Evolutionary conservation across 2,113 vertebrate genomes (phyloP), one percentile per base, ranked within the genome.

Genomic region (Tragelaphus strepsiceros): DNA sequence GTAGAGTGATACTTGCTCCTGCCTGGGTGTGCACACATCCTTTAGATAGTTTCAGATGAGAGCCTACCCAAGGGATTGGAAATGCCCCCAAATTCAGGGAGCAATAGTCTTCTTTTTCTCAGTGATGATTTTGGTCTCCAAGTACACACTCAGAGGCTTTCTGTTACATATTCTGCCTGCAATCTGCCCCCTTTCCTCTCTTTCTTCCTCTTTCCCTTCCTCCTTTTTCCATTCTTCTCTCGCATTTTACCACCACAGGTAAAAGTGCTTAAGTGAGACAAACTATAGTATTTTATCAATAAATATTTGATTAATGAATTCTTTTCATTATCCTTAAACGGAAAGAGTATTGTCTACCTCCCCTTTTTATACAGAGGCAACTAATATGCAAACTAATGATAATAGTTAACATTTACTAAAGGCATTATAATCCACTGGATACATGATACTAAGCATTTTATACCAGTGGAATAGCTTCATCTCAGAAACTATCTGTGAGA

Each of bases 1-100:
- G 83, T 90, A 90, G 46, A 86, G 96, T 77, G n/a, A 77, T 96
- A 97, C 92, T 90, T 98, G 90, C 90, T 82, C 92, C 28, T 85
- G 51, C 43, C 61, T 97, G 61, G 28, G 67, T 80, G 64, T 39
- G 81, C 35, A 67, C 21, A 49, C 11, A 94, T 56, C 54, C 39
- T 88, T 95, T 91, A 97, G 16, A 67, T 67, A 67, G 81, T 19
- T 88, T 84, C 35, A 84, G 71, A 61, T 54, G 82, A 64, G 1
- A 86, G 32, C 56, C 53, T 95, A 87, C 92, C 58, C 1, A 15
- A 53, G 97, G 94, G 46, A 96, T 58, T 16, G 28, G 62, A 54
- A 96, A 90, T 14, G 26, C 77, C 97, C 35, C 88, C 12, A 61
- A 67, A 58, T 80, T 35, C 4, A 14, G 54, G 77, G 49, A 97